phyloP scores from a whole-genome alignment of 2,797 vertebrate genomes.

The Knipowitschia caucasica region DNA sequence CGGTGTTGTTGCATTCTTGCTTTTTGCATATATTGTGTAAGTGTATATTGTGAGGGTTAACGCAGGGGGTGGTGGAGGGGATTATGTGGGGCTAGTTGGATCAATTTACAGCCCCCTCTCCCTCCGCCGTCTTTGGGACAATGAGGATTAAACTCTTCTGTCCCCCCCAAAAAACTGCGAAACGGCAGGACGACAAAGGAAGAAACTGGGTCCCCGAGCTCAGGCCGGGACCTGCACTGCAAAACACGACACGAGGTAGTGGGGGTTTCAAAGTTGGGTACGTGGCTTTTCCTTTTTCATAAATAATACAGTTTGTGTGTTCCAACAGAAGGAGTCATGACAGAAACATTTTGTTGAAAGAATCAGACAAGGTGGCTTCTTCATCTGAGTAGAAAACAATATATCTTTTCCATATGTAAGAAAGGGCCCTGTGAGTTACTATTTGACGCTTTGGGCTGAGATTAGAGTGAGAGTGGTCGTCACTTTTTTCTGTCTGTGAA shows the following conservation, averaged over 20 bases:
- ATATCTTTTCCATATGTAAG: too few species aligned
- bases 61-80: constrained; percentile 71
- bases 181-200: constrained; percentile 76
- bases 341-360: too few species aligned
- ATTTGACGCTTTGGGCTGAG: too few species aligned
- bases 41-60: constrained; percentile 40
- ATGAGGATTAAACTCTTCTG: constrained; percentile 84
- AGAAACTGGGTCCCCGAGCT: constrained; percentile 66
- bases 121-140: constrained; percentile 76
- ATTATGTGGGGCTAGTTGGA: constrained; percentile 95
- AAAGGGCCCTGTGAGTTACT: too few species aligned
- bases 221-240: constrained; percentile 58
- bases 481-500: too few species aligned
- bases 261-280: neutral
- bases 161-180: constrained; percentile 72
- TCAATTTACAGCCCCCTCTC: constrained; percentile 88
- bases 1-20: too few species aligned
- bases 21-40: too few species aligned
- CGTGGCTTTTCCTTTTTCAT: neutral
- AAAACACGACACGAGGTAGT: neutral
- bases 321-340: too few species aligned
- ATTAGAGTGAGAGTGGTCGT: too few species aligned
- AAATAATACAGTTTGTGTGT: too few species aligned
- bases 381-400: too few species aligned
- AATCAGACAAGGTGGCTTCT: too few species aligned